Conservation (phyloP, 1,140 invertebrate genomes). For the Musca vetustissima region DNA sequence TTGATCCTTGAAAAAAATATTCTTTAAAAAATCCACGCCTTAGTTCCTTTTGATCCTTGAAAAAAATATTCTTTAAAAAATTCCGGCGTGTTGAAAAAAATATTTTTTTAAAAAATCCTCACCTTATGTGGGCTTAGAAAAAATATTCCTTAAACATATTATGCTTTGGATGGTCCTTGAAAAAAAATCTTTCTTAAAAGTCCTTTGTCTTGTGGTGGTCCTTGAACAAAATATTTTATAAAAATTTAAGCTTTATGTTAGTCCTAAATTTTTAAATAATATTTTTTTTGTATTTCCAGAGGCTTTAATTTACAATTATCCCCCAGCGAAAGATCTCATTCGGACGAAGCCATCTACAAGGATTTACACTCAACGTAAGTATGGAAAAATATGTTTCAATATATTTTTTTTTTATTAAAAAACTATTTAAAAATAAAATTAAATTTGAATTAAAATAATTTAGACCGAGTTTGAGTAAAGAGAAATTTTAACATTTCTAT, state of each 20-base stretch:
- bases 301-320: conserved; percentile 69
- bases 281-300: conserved; percentile 59
- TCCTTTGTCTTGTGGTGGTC: too few species aligned
- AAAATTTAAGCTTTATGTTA: not conserved
- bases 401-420: not conserved
- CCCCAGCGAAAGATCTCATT: conserved; percentile 62
- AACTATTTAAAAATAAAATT: conserved; percentile 4
- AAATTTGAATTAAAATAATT: not conserved
- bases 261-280: not conserved
- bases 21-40: too few species aligned
- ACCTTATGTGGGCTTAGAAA: too few species aligned
- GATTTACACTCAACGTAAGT: conserved; percentile 75
- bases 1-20: too few species aligned
- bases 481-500: too few species aligned
- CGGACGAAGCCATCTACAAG: conserved; percentile 82
- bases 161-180: too few species aligned
- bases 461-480: too few species aligned
- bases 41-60: too few species aligned
- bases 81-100: too few species aligned
- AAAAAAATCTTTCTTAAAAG: not conserved
- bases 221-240: not conserved
- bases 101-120: too few species aligned
- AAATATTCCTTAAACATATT: too few species aligned
- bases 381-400: not conserved
- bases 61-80: too few species aligned